Evolutionary conservation across 1,140 invertebrate species (phyloP).

Genomic region (Scaptodrosophila lebanonensis): DNA sequence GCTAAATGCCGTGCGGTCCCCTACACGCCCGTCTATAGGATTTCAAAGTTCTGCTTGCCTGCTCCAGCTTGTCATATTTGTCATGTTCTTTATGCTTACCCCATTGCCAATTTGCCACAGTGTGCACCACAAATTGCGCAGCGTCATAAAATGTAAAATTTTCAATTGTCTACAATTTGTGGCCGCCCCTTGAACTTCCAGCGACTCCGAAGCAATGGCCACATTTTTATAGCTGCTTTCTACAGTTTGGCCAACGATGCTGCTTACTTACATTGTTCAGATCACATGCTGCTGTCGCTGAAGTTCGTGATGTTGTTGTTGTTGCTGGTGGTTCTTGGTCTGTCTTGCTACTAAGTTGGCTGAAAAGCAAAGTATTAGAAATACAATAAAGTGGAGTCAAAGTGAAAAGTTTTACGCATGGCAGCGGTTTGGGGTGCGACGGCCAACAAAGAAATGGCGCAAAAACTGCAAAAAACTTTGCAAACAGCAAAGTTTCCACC

Average conservation of each 20-base stretch:
- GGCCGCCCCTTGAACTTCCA: conserved; percentile 36
- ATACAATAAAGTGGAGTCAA: conserved; percentile 76
- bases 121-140: conserved; percentile 61
- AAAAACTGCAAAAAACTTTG: conserved; percentile 46
- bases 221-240: conserved; percentile 72
- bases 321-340: too few species aligned
- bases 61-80: too few species aligned
- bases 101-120: conserved; percentile 21
- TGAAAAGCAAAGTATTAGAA: conserved; percentile 75
- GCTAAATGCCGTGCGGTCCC: too few species aligned
- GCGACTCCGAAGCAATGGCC: conserved; percentile 26
- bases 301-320: conserved; percentile 13
- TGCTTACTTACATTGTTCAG: conserved; percentile 72
- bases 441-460: conserved; percentile 56
- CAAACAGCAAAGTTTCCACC: conserved; percentile 69
- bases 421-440: conserved; percentile 42
- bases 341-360: conserved; percentile 49
- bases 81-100: too few species aligned
- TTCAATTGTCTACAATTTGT: conserved; percentile 72
- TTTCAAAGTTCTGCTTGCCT: too few species aligned
- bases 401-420: conserved; percentile 75
- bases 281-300: conserved; percentile 57
- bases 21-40: too few species aligned
- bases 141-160: conserved; percentile 74
- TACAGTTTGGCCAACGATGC: conserved; percentile 57